These are phyloP conservation scores for Dugesia japonica DNA, from an alignment of 2,888 invertebrate species.

Conservation along the genomic window DNA sequence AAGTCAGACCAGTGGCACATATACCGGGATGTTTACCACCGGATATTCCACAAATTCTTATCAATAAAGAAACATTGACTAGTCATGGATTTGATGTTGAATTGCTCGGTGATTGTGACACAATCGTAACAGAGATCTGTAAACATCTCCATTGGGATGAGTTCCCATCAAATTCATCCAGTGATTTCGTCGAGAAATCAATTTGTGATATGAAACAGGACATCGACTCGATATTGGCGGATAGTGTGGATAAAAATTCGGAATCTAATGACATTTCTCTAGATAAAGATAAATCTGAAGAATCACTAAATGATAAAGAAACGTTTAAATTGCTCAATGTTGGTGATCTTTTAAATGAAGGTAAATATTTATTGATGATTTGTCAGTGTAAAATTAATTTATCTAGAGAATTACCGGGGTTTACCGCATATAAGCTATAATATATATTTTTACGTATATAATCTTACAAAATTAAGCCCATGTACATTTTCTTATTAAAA, in stretches of 20 bases:
- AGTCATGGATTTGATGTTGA: conserved; percentile 71
- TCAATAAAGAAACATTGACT: conserved; percentile 67
- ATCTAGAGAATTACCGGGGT: no score
- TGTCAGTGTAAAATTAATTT: no score
- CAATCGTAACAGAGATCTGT: conserved; percentile 43
- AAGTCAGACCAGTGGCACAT: conserved; percentile 72
- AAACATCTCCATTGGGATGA: conserved; percentile 36
- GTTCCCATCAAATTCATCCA: background rate
- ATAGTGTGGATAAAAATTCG: background rate
- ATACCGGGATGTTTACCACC: conserved; percentile 66
- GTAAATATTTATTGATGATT: background rate
- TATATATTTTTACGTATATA: no score
- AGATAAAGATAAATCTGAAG: background rate
- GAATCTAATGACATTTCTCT: background rate
- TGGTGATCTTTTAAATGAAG: background rate
- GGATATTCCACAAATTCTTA: conserved; percentile 68
- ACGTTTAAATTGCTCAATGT: background rate
- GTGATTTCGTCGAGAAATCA: background rate
- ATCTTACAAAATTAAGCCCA: no score
- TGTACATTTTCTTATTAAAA: no score
- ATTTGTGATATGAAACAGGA: background rate
- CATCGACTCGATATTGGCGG: background rate
- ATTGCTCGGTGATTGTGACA: conserved; percentile 59
- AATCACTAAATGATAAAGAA: background rate
- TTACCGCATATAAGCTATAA: no score